Conservation (phyloP, 2,797 vertebrate species). For the Peromyscus nudipes region DNA sequence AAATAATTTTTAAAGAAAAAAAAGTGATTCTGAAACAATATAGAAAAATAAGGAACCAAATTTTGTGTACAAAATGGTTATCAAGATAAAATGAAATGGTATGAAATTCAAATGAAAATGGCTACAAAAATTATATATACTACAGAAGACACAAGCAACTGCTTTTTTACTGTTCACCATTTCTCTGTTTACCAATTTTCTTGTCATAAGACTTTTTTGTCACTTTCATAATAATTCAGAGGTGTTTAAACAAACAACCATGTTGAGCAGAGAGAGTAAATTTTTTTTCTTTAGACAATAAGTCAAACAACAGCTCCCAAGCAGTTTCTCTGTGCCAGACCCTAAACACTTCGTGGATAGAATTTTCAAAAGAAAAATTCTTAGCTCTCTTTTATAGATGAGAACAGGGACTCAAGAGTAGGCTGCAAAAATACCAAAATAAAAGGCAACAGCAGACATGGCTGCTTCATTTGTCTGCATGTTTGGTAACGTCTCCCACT, state of each 20-base stretch:
- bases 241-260: not conserved
- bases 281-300: slow-evolving; percentile 7
- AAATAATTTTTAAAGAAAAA: not conserved
- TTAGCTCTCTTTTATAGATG: not conserved
- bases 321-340: not conserved
- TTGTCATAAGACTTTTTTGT: slow-evolving; percentile 1
- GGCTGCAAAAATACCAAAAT: not conserved
- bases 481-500: not conserved
- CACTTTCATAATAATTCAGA: slow-evolving; percentile 49
- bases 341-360: not conserved
- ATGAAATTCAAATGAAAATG: slow-evolving; percentile 9
- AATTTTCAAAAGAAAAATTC: not conserved
- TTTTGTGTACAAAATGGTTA: not conserved
- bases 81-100: not conserved
- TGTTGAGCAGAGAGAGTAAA: not conserved
- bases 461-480: not conserved
- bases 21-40: slow-evolving; percentile 8
- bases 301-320: not conserved
- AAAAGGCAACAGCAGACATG: not conserved
- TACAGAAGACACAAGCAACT: not conserved
- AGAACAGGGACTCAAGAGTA: not conserved
- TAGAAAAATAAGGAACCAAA: not conserved
- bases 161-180: not conserved
- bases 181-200: slow-evolving; percentile 49
- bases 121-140: not conserved